These are phyloP conservation scores for Rhinella marina DNA, from an alignment of 2,797 vertebrate genomes.

Conservation along the genomic window DNA sequence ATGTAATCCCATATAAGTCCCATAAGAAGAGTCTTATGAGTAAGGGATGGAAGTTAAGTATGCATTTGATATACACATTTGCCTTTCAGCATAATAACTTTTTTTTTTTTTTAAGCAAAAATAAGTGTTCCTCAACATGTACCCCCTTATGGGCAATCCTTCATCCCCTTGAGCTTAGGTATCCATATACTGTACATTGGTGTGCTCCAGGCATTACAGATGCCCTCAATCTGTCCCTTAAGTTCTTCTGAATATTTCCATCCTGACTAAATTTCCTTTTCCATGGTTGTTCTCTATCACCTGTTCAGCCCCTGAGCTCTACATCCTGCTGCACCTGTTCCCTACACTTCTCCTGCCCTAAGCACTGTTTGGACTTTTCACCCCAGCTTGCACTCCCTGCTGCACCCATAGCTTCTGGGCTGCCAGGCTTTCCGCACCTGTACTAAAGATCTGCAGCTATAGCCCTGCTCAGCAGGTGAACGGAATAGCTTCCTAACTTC, in stretches of 20 bases:
- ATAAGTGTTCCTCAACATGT: too few relatives aligned
- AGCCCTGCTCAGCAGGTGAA: not conserved
- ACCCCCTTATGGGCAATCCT: too few relatives aligned
- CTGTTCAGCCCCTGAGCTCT: too few relatives aligned
- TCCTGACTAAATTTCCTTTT: not conserved
- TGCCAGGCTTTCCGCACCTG: not conserved
- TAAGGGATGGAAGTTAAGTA: not conserved
- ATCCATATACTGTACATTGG: not conserved
- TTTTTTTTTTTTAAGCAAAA: not conserved
- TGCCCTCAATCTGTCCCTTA: not conserved
- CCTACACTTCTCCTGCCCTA: not conserved
- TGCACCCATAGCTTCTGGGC: not conserved
- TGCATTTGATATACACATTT: not conserved
- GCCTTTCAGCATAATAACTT: not conserved
- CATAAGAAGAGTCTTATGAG: too few relatives aligned
- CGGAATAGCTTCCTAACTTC: constrained; percentile 40
- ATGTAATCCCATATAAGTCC: not conserved
- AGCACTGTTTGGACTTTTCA: not conserved
- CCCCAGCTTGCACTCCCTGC: not conserved
- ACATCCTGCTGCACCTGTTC: not conserved
- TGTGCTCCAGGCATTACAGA: too few relatives aligned
- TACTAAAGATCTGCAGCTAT: not conserved
- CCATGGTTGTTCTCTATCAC: too few relatives aligned
- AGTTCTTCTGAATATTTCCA: not conserved
- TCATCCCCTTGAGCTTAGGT: not conserved